Evolutionary conservation across 2,888 invertebrate species (phyloP).

Genomic region (Xiphydria camelus): DNA sequence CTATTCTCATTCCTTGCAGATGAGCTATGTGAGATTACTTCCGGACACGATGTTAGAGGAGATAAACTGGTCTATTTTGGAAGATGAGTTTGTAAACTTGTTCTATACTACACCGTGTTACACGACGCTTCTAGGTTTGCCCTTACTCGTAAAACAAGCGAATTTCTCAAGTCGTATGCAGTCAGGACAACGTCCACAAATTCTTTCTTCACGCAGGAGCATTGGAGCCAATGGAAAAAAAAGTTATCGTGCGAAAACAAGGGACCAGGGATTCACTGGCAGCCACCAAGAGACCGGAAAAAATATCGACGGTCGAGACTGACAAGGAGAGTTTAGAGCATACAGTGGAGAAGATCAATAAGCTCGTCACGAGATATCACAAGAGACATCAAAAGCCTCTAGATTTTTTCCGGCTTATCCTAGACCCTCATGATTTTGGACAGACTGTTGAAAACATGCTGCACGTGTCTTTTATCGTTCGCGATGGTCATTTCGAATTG

Average conservation of each 20-base stretch:
- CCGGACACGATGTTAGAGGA: conserved; percentile 16
- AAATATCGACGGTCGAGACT: conserved; percentile 60
- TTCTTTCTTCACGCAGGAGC: conserved; percentile 15
- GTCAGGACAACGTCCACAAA: conserved; percentile 29
- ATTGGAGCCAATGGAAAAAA: conserved; percentile 10
- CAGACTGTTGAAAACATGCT: conserved; percentile 68
- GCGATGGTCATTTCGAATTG: conserved; percentile 62
- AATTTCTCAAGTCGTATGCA: conserved; percentile 28
- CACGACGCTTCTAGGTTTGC: conserved; percentile 37
- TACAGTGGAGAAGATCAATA: conserved; percentile 61
- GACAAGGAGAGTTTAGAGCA: conserved; percentile 61
- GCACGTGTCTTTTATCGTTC: conserved; percentile 66
- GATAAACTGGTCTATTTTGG: conserved; percentile 41
- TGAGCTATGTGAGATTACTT: neutral
- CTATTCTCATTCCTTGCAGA: conserved; percentile 5
- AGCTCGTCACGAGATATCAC: conserved; percentile 58
- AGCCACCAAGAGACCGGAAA: conserved; percentile 61
- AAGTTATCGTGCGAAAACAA: conserved; percentile 22
- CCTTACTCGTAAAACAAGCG: neutral
- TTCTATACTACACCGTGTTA: conserved; percentile 34
- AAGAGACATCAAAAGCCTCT: conserved; percentile 57
- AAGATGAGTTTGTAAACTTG: conserved; percentile 22
- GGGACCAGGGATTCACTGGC: conserved; percentile 42
- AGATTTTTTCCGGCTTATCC: conserved; percentile 64
- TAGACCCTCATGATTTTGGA: conserved; percentile 65